Conservation (phyloP, 2,113 vertebrate species). For the Nanorana parkeri region DNA sequence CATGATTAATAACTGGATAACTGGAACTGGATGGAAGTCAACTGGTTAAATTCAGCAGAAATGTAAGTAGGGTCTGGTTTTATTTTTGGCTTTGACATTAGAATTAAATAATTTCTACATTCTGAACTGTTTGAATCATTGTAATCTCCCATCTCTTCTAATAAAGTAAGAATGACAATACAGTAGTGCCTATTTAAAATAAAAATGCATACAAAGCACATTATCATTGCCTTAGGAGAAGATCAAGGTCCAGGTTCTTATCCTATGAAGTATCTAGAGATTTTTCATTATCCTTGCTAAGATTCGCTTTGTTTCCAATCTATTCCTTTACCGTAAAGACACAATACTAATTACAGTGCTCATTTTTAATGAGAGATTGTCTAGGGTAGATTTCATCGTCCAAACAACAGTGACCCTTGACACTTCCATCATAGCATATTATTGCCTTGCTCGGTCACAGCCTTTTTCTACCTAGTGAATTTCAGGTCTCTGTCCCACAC, state of each 20-base stretch:
- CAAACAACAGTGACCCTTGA: slow-evolving; percentile 17
- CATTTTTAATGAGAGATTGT: slow-evolving; percentile 41
- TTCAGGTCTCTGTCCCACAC: slow-evolving; percentile 57
- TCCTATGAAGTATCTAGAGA: slow-evolving; percentile 23
- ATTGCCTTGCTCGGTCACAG: slow-evolving; percentile 47
- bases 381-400: background rate
- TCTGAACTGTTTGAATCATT: background rate
- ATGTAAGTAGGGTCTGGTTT: background rate
- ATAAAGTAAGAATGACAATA: slow-evolving; percentile 10
- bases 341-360: slow-evolving; percentile 42
- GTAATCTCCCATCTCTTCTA: slow-evolving; percentile 16
- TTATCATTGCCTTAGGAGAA: slow-evolving; percentile 19
- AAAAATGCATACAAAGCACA: slow-evolving; percentile 1
- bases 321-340: slow-evolving; percentile 22
- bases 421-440: slow-evolving; percentile 31
- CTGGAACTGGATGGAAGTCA: too few species aligned
- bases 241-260: slow-evolving; percentile 11
- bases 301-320: background rate
- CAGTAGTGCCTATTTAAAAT: background rate
- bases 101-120: background rate
- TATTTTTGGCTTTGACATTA: slow-evolving; percentile 1
- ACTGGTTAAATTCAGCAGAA: background rate
- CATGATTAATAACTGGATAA: too few species aligned
- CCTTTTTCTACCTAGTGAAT: slow-evolving; percentile 37
- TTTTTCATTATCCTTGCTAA: slow-evolving; percentile 21